Conservation (phyloP, 2,113 vertebrate species). For the Stigmatopora nigra region DNA sequence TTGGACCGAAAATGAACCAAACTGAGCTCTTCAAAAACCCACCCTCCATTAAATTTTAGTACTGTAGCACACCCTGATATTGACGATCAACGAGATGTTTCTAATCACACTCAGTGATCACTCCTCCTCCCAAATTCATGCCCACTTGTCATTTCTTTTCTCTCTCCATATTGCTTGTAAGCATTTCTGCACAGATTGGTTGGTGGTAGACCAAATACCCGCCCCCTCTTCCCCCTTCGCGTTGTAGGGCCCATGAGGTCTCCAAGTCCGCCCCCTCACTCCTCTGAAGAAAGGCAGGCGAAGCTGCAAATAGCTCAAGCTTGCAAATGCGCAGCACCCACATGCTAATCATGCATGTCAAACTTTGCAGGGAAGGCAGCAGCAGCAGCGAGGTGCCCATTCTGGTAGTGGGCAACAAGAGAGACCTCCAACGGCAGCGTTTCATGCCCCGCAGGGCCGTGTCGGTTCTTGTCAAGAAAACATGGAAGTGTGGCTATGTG, state of each 20-base stretch:
- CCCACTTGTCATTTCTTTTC: conserved; percentile 32
- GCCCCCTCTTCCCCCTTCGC: conserved; percentile 7
- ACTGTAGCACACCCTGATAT: too few species aligned
- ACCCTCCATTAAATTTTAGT: too few species aligned
- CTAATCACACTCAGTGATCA: conserved; percentile 1
- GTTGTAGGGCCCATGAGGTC: conserved; percentile 38
- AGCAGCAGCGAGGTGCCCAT: conserved; percentile 80
- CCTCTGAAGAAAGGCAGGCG: conserved; percentile 30
- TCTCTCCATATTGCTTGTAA: conserved; percentile 34
- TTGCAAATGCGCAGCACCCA: conserved; percentile 15
- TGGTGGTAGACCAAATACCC: conserved; percentile 45
- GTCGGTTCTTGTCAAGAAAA: conserved; percentile 81
- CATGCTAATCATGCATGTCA: conserved; percentile 14
- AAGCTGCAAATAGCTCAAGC: conserved; percentile 25
- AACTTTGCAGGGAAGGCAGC: conserved; percentile 67
- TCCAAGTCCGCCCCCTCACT: conserved; percentile 48
- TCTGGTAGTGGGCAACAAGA: conserved; percentile 84
- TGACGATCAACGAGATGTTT: conserved; percentile 2
- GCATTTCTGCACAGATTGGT: conserved; percentile 37
- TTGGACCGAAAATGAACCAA: too few species aligned
- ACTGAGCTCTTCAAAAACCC: too few species aligned
- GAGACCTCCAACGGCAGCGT: conserved; percentile 80
- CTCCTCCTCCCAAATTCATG: conserved; percentile 12
- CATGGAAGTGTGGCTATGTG: conserved; percentile 86
- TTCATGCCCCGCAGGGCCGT: conserved; percentile 78